phyloP scores from a whole-genome alignment of 2,797 vertebrate genomes.

The Pipistrellus nathusii region DNA sequence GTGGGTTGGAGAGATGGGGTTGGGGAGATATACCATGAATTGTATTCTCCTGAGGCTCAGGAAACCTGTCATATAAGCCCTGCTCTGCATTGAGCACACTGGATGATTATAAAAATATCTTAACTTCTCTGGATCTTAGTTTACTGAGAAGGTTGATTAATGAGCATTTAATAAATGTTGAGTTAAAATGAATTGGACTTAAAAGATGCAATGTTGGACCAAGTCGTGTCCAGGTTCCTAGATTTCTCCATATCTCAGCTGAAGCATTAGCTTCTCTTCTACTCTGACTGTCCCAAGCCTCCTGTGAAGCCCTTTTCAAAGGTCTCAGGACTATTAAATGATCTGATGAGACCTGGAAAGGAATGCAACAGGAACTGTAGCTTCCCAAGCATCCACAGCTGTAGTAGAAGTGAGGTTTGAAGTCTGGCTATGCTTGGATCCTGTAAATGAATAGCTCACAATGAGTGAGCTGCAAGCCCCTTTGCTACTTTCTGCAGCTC shows the following conservation, averaged over 20 bases:
- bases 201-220: neutral
- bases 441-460: neutral
- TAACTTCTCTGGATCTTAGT: neutral
- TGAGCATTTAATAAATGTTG: neutral
- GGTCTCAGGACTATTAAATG: neutral
- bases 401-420: neutral
- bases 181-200: neutral
- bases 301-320: neutral
- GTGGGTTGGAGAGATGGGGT: neutral
- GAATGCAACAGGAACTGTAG: neutral
- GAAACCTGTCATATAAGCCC: neutral
- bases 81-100: neutral
- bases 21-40: no score
- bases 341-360: neutral
- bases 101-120: neutral
- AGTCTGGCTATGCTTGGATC: neutral
- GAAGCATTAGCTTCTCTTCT: neutral
- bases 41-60: neutral
- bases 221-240: neutral
- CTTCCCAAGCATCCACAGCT: neutral
- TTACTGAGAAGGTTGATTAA: slow-evolving; percentile 22
- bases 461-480: neutral
- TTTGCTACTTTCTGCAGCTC: neutral
- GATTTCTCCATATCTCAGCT: neutral
- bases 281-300: neutral